Evolutionary conservation across 2,113 vertebrate species (phyloP), one percentile per base, ranked within the genome.

Genomic region (Melanocharis versteri): DNA sequence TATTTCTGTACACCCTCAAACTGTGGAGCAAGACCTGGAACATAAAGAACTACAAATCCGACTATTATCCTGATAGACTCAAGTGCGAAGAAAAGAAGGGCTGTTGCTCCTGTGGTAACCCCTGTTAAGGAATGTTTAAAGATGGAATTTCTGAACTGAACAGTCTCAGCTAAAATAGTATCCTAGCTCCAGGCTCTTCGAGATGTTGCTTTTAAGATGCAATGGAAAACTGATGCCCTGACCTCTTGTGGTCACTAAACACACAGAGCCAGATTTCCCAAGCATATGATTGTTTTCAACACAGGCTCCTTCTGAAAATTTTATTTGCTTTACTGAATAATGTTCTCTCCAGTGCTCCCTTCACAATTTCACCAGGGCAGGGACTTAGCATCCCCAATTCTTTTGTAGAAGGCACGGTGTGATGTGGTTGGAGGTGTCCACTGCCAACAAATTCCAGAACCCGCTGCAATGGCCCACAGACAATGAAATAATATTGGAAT

Each of bases 181-280:
- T 73, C 60, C 56, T 92, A 53, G 92, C 85, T 90, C 26, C 60
- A 53, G 85, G 68, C 88, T 96, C 53, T 60, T 39, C 4, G 45
- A 66, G n/a, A 51, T 15, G n/a, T 11, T 50, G 72, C 65, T 90
- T 93, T 96, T 82, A 90, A 88, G 83, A 87, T 82, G 76, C 77
- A 57, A 27, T 39, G 83, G 65, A 78, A 90, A 94, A 81, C 94
- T 47, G 88, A 72, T 71, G 69, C 84, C 92, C 94, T 94, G 94
- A 96, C 94, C 94, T 96, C 90, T 96, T 93, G 94, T 95, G 94
- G 95, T 93, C 94, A 95, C 86, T 90, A 71, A 89, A 89, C 76
- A 87, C 51, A 87, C 48, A 69, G 51, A 89, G 76, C 76, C 79
- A 86, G 90, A n/a, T 92, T 92, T 95, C 82, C 79, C 83, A 78